Evolutionary conservation across 2,797 vertebrate genomes (phyloP), one percentile per base, ranked within the genome.

Genomic region (Hyperoplus immaculatus): DNA sequence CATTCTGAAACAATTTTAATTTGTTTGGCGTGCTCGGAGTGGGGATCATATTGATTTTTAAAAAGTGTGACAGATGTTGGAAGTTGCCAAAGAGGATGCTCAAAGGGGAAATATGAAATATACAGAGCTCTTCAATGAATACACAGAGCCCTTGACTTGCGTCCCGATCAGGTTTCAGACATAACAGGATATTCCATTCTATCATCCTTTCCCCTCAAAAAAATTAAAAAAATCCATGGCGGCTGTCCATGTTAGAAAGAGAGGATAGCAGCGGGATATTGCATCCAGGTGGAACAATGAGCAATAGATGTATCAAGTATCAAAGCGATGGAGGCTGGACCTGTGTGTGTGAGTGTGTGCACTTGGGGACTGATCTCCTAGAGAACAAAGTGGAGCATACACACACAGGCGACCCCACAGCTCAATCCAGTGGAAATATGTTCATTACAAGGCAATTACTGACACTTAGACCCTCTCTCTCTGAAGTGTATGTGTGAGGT

Each of bases 361-460:
- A 62, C 36, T 61, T 60, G 63, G 69, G 49, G 71, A 91, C 84
- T 89, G 88, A 91, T 92, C 83, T 88, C 77, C 57, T 4, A 38
- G 72, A 87, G 84, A 92, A 92, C 85, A 88, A 91, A 94, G 91
- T 92, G 77, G 70, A 66, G 66, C 65, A 58, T 62, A 71, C 86
- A 85, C 81, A 90, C 82, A 86, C 81, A 69, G 69, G 75, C 80
- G 73, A 93, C 92, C 90, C 88, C 75, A 18, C 75, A 69, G 87
- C 88, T 92, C 91, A 91, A 90, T 88, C 88, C 87, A 80, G 82
- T 82, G 89, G 78, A 93, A 94, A 89, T 93, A 88, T 94, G 89
- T 93, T 95, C 93, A 94, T 95, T 94, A 94, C 89, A 91, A 93
- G 73, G 78, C 92, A 95, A 94, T 94, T 95, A 94, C 93, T 90